These are phyloP conservation scores for Podiceps cristatus DNA, from an alignment of 2,113 vertebrate genomes.

Conservation along the genomic window DNA sequence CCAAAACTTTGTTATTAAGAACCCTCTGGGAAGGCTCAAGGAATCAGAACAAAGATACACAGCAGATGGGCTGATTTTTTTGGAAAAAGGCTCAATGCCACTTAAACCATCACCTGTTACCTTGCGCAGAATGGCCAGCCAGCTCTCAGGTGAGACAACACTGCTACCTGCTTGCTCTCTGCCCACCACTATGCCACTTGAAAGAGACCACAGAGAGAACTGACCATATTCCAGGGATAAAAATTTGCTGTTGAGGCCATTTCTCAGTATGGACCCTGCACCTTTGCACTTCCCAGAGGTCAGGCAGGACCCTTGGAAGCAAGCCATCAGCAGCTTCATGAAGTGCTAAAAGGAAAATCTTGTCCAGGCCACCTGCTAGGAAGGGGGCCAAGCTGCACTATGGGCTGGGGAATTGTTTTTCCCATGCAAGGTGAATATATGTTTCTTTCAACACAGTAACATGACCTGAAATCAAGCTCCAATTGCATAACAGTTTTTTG, in stretches of 20 bases:
- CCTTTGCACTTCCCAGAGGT: not conserved
- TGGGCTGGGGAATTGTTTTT: not conserved
- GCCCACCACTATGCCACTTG: not conserved
- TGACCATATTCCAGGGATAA: not conserved
- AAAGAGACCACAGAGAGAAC: not conserved
- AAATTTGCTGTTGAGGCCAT: not conserved
- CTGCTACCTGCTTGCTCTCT: not conserved
- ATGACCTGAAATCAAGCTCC: not conserved
- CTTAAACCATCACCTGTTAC: slow-evolving; percentile 83
- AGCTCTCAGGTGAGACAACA: slow-evolving; percentile 80
- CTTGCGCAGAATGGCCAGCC: slow-evolving; percentile 91
- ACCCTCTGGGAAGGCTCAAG: slow-evolving; percentile 80
- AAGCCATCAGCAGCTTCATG: not conserved
- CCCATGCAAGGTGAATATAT: not conserved
- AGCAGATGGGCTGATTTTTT: slow-evolving; percentile 79
- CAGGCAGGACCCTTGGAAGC: not conserved
- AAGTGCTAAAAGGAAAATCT: not conserved
- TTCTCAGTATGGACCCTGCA: not conserved
- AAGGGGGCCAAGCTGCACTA: not conserved
- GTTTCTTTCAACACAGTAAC: not conserved
- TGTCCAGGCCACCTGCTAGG: not conserved
- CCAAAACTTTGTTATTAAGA: slow-evolving; percentile 86
- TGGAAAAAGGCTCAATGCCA: slow-evolving; percentile 80
- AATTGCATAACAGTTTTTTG: not conserved
- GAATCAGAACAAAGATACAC: slow-evolving; percentile 78